phyloP scores from a whole-genome alignment of 2,113 vertebrate genomes.

The Tichodroma muraria region DNA sequence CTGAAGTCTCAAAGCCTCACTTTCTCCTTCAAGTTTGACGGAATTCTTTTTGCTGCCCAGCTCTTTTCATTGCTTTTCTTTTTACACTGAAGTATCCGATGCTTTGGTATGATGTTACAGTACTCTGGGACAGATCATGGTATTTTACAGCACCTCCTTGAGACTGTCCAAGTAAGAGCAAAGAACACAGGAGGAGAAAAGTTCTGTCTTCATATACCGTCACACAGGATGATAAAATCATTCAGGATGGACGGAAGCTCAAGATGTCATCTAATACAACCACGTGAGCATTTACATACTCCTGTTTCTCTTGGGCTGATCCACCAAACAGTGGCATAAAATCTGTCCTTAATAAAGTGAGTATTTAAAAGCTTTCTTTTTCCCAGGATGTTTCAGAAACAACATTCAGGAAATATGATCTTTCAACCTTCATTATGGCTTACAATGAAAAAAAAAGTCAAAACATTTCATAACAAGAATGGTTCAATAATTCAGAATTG shows the following conservation, averaged over 20 bases:
- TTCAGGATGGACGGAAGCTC: not conserved
- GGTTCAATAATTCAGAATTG: not conserved
- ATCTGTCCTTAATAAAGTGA: not conserved
- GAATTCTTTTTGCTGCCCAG: not conserved
- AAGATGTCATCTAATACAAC: not conserved
- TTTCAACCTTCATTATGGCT: not conserved
- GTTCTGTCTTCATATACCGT: not conserved
- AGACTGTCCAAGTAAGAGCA: not conserved
- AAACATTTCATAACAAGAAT: not conserved
- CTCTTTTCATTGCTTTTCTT: not conserved
- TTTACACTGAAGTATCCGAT: rapidly evolving
- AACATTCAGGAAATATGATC: not conserved
- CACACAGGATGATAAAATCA: not conserved
- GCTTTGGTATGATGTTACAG: not conserved
- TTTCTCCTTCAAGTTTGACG: not conserved
- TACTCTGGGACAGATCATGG: not conserved
- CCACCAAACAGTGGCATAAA: not conserved
- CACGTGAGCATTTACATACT: not conserved
- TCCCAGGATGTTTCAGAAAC: not conserved
- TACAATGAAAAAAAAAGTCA: not conserved
- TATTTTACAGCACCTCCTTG: not conserved
- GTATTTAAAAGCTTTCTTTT: not conserved
- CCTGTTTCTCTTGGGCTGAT: not conserved
- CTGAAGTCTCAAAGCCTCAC: not conserved
- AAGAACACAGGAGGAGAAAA: not conserved